A percentile compares a stretch with the other conserved stretches of the same genome.
Evolutionary conservation across 1,140 invertebrate species (phyloP).

Genomic region (Bombyx mori): ASM3026992v2 NC_085114.1:2401501-2402000

Average conservation of each 20-base stretch:
- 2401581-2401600: constrained; percentile 78
- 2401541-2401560: constrained; percentile 62
- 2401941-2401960: no score
- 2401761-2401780: no score
- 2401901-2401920: no score
- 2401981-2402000: no score
- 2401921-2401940: no score
- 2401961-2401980: no score
- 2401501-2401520: constrained; percentile 89
- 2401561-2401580: constrained; percentile 60
- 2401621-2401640: constrained; percentile 87
- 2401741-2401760: constrained; percentile 56
- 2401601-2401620: constrained; percentile 90
- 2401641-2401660: constrained; percentile 86
- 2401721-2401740: constrained; percentile 90
- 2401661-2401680: constrained; percentile 90
- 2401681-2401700: constrained; percentile 91
- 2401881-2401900: no score
- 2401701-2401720: constrained; percentile 90
- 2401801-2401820: no score
- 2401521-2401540: constrained; percentile 82
- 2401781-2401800: no score
- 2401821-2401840: no score
- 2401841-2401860: no score
- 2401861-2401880: no score